These are phyloP conservation scores for Thumatha senex DNA, from an alignment of 2,888 invertebrate species.

Conservation along the genomic window DNA sequence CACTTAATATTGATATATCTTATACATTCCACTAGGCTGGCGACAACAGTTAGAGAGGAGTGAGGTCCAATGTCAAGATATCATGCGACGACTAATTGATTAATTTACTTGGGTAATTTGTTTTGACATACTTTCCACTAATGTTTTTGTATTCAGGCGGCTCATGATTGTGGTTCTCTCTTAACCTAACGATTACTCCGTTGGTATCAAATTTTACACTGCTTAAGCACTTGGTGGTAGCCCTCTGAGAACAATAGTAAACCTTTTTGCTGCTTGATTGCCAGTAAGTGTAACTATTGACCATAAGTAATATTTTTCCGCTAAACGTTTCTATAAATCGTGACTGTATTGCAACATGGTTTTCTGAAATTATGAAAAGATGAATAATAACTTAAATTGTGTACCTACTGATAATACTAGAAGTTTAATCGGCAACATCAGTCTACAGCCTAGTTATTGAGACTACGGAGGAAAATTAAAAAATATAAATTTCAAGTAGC, in stretches of 20 bases:
- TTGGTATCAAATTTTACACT: conserved; percentile 18
- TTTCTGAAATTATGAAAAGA: neutral
- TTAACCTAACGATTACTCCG: conserved; percentile 5
- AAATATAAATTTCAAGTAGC: no score
- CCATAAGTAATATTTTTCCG: conserved; percentile 16
- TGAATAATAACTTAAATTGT: no score
- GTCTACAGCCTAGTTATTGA: no score
- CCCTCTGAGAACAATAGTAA: conserved; percentile 36
- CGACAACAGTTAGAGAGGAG: no score
- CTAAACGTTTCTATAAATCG: conserved; percentile 10
- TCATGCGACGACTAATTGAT: no score
- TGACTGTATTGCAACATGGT: neutral
- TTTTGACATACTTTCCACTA: conserved; percentile 5
- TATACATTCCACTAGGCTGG: no score
- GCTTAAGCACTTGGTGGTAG: conserved; percentile 20
- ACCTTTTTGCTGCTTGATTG: conserved; percentile 13
- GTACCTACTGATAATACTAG: no score
- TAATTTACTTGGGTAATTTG: no score
- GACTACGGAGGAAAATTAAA: no score
- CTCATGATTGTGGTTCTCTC: conserved; percentile 7
- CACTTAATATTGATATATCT: no score
- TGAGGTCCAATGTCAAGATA: no score
- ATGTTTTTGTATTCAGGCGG: conserved; percentile 2
- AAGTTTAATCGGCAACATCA: no score
- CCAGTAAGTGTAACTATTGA: conserved; percentile 22